Conservation (phyloP, 2,797 vertebrate genomes). For the Buceros bicornis region DNA sequence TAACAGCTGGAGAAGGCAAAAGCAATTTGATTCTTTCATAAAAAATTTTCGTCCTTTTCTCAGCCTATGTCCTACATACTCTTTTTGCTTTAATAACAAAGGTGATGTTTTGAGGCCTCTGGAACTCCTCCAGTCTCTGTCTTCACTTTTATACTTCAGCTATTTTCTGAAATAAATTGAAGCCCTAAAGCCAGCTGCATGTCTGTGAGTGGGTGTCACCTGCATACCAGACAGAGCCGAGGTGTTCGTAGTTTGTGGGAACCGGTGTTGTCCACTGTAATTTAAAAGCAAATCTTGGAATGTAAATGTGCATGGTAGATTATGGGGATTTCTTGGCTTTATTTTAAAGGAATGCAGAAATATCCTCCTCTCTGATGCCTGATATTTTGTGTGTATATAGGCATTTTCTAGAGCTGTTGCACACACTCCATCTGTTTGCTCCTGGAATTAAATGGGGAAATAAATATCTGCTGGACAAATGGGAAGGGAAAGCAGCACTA, state of each 20-base stretch:
- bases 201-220: background rate
- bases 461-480: rapidly evolving
- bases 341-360: background rate
- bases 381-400: background rate
- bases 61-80: background rate
- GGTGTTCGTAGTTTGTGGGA: background rate
- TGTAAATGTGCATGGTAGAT: rapidly evolving
- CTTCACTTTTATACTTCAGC: background rate
- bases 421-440: background rate
- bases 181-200: background rate
- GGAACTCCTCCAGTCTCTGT: conserved; percentile 16
- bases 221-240: background rate
- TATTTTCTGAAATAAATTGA: background rate
- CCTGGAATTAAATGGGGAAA: background rate
- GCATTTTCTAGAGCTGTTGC: background rate
- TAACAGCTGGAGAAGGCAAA: background rate
- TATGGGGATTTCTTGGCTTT: background rate
- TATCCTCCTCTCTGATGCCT: background rate
- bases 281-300: background rate
- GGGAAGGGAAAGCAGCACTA: background rate
- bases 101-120: conserved; percentile 39
- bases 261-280: background rate
- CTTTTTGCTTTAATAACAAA: conserved; percentile 39
- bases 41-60: conserved; percentile 11
- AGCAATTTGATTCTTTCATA: background rate